These are phyloP conservation scores for Xanthia togata DNA, from an alignment of 2,888 invertebrate species.

Conservation along the genomic window DNA sequence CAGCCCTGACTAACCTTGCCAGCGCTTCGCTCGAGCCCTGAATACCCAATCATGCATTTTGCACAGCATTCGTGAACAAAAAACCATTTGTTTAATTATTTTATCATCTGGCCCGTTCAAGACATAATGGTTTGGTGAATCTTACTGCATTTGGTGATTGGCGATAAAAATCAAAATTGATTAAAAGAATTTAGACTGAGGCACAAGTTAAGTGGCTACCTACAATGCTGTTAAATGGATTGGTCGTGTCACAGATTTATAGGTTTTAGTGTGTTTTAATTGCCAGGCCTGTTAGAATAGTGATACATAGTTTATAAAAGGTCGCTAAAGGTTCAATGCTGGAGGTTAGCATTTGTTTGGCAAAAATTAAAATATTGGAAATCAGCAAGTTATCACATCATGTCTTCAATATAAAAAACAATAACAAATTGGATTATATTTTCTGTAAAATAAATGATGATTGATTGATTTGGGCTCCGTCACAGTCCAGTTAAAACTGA, in stretches of 20 bases:
- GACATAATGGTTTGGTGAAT: conserved; percentile 14
- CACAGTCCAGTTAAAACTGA: background rate
- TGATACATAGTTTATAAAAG: background rate
- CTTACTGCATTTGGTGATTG: background rate
- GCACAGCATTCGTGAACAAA: conserved; percentile 59
- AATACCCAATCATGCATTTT: conserved; percentile 64
- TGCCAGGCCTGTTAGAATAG: background rate
- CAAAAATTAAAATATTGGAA: background rate
- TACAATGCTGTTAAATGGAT: background rate
- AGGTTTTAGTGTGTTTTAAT: background rate
- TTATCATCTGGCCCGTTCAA: conserved; percentile 6
- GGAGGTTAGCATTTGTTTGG: background rate
- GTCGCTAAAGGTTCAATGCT: background rate
- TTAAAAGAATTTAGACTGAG: background rate
- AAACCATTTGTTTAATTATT: conserved; percentile 16
- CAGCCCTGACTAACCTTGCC: conserved; percentile 64
- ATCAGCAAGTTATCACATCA: no score
- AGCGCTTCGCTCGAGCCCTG: conserved; percentile 58
- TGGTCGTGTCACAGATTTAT: background rate
- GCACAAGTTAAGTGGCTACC: background rate
- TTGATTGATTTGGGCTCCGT: background rate
- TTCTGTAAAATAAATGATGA: no score
- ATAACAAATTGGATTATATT: no score
- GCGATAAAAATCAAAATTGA: background rate
- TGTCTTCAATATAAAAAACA: no score